Evolutionary conservation across 2,888 invertebrate genomes (phyloP).

Genomic region (Octonoba sinensis): DNA sequence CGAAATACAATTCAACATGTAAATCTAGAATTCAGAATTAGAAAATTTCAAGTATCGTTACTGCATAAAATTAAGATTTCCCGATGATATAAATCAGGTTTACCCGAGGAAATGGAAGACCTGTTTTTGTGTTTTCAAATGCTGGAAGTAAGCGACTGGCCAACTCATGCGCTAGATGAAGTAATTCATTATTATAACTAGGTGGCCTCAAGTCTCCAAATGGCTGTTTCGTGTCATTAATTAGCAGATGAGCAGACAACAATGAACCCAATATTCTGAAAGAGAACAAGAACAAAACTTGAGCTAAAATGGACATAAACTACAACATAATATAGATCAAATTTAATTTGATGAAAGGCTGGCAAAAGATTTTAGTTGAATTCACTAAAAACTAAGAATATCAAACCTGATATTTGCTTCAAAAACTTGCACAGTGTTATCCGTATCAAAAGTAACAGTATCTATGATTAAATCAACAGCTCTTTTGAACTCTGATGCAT

Average conservation of each 20-base stretch:
- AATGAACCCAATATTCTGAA: constrained; percentile 76
- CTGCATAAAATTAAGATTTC: no score
- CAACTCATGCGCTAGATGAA: constrained; percentile 77
- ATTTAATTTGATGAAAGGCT: not conserved
- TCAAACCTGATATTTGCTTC: constrained; percentile 77
- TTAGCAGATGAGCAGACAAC: constrained; percentile 77
- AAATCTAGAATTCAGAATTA: no score
- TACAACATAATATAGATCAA: not conserved
- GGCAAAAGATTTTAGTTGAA: not conserved
- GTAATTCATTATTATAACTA: constrained; percentile 75
- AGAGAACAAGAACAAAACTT: constrained; percentile 43
- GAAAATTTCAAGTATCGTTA: no score
- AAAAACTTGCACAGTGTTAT: constrained; percentile 78
- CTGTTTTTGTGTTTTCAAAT: constrained; percentile 76
- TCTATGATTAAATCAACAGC: constrained; percentile 76
- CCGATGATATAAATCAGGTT: constrained; percentile 12
- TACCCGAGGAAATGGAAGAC: constrained; percentile 75
- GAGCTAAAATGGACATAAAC: not conserved
- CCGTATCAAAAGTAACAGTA: constrained; percentile 76
- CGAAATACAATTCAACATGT: no score
- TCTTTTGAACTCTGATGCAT: constrained; percentile 75
- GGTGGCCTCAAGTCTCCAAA: constrained; percentile 74
- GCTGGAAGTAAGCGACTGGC: constrained; percentile 76
- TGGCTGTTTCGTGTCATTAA: constrained; percentile 74
- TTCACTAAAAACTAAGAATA: not conserved